phyloP scores from a whole-genome alignment of 2,888 invertebrate species.

The Oscheius onirici region DNA sequence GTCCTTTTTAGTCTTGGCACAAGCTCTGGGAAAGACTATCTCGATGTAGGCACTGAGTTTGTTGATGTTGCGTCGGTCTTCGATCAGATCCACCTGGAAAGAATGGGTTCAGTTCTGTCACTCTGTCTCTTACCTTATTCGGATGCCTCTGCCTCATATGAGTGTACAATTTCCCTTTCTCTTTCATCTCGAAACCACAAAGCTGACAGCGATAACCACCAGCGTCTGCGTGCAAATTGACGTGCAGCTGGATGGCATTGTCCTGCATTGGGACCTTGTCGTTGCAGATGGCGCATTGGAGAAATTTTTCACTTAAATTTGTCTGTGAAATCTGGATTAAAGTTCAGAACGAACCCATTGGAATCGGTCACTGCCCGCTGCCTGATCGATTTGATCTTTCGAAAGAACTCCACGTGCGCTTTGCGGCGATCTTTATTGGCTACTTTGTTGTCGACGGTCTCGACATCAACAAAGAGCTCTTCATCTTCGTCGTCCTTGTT shows the following conservation, averaged over 20 bases:
- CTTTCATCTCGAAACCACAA: constrained; percentile 49
- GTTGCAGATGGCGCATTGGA: constrained; percentile 49
- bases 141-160: constrained; percentile 54
- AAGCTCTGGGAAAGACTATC: constrained; percentile 42
- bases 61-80: constrained; percentile 47
- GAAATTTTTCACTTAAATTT: constrained; percentile 40
- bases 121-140: constrained; percentile 35
- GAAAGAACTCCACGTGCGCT: constrained; percentile 58
- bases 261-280: constrained; percentile 47
- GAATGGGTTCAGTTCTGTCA: neutral
- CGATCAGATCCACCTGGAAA: constrained; percentile 38
- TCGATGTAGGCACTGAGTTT: constrained; percentile 40
- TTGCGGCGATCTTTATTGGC: constrained; percentile 49
- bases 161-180: constrained; percentile 45
- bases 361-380: constrained; percentile 37
- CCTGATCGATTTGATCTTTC: constrained; percentile 55
- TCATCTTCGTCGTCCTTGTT: constrained; percentile 48
- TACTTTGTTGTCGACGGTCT: constrained; percentile 41
- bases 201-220: constrained; percentile 48
- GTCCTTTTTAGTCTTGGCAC: constrained; percentile 18
- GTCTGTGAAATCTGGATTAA: neutral
- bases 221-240: constrained; percentile 48
- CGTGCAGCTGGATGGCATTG: constrained; percentile 49
- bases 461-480: constrained; percentile 56
- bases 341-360: constrained; percentile 2